A percentile compares a stretch with the other conserved stretches of the same genome.
Conservation (phyloP, 92 coral and sea anemone genomes). For the Isaurus tuberculatus region DNA sequence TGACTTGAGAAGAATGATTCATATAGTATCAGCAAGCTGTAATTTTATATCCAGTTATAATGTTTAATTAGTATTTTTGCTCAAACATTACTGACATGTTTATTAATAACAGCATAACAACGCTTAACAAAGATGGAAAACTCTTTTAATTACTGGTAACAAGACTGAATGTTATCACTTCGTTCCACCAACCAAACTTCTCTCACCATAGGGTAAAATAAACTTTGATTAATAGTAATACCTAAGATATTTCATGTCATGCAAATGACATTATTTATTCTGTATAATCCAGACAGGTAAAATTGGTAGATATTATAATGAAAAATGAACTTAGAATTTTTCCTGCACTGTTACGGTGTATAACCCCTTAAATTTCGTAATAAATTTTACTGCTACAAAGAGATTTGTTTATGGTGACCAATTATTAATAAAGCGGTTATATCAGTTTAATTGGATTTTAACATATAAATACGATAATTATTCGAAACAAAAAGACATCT, state of each 20-base stretch:
- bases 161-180: neutral
- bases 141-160: neutral
- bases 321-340: neutral
- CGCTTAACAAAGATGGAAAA: neutral
- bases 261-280: neutral
- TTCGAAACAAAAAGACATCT: neutral
- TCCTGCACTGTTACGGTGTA: neutral
- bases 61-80: neutral
- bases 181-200: constrained; percentile 7
- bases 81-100: neutral
- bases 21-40: neutral
- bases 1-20: neutral
- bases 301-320: neutral
- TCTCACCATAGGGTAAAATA: neutral
- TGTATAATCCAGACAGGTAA: neutral
- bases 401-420: neutral
- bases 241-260: neutral
- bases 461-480: neutral
- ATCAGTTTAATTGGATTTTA: neutral
- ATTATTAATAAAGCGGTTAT: constrained; percentile 18
- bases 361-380: constrained; percentile 1
- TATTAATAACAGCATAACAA: neutral
- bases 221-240: neutral
- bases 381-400: neutral
- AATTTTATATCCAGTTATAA: neutral